A percentile compares a stretch with the other conserved stretches of the same genome.
phyloP scores from a whole-genome alignment of 2,888 invertebrate species.

The Nephrotoma appendiculata region DNA sequence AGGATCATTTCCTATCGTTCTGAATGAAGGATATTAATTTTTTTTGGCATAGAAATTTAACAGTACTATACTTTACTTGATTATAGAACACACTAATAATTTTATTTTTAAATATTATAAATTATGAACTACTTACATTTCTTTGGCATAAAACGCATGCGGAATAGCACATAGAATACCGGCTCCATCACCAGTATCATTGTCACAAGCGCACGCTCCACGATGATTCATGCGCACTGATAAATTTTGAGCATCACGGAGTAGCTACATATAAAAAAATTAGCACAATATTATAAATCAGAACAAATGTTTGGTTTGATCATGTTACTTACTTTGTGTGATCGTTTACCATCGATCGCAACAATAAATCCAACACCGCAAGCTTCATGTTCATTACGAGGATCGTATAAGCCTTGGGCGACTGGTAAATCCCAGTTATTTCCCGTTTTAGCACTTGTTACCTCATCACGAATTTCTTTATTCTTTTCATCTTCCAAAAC shows the following conservation, averaged over 20 bases:
- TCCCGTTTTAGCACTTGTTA: constrained; percentile 6
- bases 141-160: constrained; percentile 77
- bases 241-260: constrained; percentile 88
- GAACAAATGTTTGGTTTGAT: background rate
- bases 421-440: constrained; percentile 71
- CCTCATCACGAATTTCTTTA: constrained; percentile 9
- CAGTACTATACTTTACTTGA: too few species aligned
- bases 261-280: constrained; percentile 47
- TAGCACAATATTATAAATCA: background rate
- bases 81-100: too few species aligned
- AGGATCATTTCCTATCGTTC: too few species aligned
- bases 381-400: constrained; percentile 87
- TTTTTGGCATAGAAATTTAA: too few species aligned
- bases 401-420: constrained; percentile 92
- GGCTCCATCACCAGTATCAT: constrained; percentile 98
- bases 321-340: constrained; percentile 63
- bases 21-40: too few species aligned
- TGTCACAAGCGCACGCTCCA: constrained; percentile 98
- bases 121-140: constrained; percentile 52
- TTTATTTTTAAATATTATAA: background rate
- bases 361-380: constrained; percentile 99
- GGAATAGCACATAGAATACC: constrained; percentile 95
- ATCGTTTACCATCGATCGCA: constrained; percentile 87
- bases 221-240: constrained; percentile 98
- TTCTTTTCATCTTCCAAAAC: background rate